phyloP scores from a whole-genome alignment of 2,797 vertebrate species.

The Sebastes hopkinsi region DNA sequence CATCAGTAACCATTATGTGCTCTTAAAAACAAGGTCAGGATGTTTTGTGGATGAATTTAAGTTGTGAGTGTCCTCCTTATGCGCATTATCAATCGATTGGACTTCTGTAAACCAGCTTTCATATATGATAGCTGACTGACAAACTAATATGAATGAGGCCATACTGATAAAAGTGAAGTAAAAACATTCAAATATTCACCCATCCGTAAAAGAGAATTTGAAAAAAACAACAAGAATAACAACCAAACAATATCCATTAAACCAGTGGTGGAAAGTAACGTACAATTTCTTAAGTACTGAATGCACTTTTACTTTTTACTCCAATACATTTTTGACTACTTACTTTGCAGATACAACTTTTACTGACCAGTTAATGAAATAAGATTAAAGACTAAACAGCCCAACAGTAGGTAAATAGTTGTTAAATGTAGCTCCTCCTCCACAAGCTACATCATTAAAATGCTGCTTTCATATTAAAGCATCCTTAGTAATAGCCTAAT shows the following conservation, averaged over 20 bases:
- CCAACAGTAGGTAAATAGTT: not conserved
- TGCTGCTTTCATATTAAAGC: not conserved
- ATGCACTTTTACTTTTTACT: not conserved
- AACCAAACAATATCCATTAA: not conserved
- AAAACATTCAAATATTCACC: not conserved
- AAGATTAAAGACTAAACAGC: not conserved
- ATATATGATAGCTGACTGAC: not conserved
- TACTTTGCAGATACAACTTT: not conserved
- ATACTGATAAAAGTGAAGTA: not conserved
- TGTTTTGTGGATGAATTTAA: constrained; percentile 22
- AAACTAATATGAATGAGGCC: not conserved
- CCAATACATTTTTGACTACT: not conserved
- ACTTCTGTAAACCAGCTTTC: not conserved
- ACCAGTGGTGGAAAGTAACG: not conserved
- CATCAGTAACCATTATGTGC: constrained; percentile 42
- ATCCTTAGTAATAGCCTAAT: not conserved
- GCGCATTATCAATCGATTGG: not conserved
- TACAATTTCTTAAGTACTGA: not conserved
- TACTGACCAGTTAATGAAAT: not conserved
- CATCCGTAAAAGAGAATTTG: not conserved
- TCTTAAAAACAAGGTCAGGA: constrained; percentile 42
- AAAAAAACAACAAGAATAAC: not conserved
- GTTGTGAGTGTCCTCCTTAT: not conserved
- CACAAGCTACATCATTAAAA: not conserved
- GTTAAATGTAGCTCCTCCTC: not conserved